Evolutionary conservation across 2,113 vertebrate genomes (phyloP).

Genomic region (Ptilonorhynchus violaceus): DNA sequence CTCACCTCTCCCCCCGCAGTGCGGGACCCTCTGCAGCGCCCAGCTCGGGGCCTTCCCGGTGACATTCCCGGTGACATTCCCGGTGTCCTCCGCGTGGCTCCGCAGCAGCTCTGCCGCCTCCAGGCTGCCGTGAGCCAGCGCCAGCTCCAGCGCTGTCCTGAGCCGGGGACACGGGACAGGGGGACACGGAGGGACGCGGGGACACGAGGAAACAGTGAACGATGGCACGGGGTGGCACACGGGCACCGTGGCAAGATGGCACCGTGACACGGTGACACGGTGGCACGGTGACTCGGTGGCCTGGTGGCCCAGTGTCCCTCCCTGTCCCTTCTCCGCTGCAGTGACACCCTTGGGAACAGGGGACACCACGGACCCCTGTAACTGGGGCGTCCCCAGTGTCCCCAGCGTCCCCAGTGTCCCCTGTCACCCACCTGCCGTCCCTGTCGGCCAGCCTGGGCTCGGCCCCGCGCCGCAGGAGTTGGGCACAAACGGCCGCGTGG

Average conservation of each 20-base stretch:
- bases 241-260: rapidly evolving
- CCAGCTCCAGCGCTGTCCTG: neutral
- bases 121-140: neutral
- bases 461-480: conserved; percentile 71
- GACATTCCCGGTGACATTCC: neutral
- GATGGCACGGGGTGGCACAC: rapidly evolving
- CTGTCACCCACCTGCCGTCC: conserved; percentile 65
- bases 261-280: rapidly evolving
- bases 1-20: neutral
- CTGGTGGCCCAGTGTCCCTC: too few relatives aligned
- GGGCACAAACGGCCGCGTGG: conserved; percentile 65
- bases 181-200: neutral
- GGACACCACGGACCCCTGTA: too few relatives aligned
- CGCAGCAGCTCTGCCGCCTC: neutral
- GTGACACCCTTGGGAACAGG: neutral
- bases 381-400: neutral
- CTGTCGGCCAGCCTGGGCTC: conserved; percentile 50
- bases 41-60: neutral
- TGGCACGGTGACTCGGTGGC: rapidly evolving
- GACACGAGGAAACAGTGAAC: neutral
- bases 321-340: rapidly evolving
- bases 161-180: rapidly evolving
- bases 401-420: neutral
- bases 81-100: neutral
- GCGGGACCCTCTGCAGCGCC: neutral